Evolutionary conservation across 2,113 vertebrate genomes (phyloP), one percentile per base, ranked within the genome.

Genomic region (Carlito syrichta): DNA sequence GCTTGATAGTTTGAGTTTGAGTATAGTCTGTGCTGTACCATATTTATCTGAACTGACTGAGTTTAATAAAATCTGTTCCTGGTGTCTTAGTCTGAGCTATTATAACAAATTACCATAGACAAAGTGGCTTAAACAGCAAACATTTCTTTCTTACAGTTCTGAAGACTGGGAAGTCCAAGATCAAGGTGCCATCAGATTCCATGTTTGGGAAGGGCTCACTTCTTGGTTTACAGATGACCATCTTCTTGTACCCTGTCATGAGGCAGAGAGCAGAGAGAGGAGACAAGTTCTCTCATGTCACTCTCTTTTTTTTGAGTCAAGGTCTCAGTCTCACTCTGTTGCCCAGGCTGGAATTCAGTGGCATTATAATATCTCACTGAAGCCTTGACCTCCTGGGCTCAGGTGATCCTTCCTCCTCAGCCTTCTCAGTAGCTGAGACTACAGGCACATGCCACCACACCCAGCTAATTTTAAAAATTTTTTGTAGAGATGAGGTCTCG

Each of bases 1-100:
- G 32, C 58, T 97, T 91, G 69, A 66, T 69, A 27, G 43, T 87
- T 87, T 94, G 74, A 81, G 8, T 92, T 69, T 79, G 32, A 69
- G 14, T 79, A 10, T 78, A 87, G 71, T 89, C 83, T 84, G 10
- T 81, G 27, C 17, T 94, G 89, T 92, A 14, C 16, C 17, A 68
- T 9, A 68, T 96, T 96, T 94, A 40, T 6, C 8, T 22, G 12
- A 83, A 74, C 16, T 58, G 83, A 84, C 27, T 40, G 87, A 79
- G 30, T 79, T 95, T 95, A 93, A 69, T 71, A 90, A 85, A 78
- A 45, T 63, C 19, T 16, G 94, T 90, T 38, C 87, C 22, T 86
- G 63, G 40, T 88, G 3, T 48, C 40, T 77, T 60, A 38, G 32
- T 68, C 40, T 95, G 20, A 66, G 63, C 40, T 88, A 27, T 40